Base-by-base conservation (phyloP, 2,113 vertebrate species). In the Hypocryptadius cinnamomeus region DNA sequence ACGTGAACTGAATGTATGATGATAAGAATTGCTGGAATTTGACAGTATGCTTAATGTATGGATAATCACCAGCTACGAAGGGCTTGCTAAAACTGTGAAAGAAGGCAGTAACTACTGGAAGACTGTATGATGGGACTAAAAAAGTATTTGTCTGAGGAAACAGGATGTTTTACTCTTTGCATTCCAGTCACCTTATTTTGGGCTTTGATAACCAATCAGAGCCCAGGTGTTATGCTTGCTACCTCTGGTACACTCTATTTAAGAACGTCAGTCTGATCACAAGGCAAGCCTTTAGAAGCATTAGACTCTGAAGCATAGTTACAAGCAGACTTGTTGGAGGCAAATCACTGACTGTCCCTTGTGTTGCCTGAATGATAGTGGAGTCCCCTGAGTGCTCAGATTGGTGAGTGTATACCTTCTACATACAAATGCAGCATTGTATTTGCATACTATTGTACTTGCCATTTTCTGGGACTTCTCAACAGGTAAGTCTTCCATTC, bases 1-100 rank as follows among this genome's bases (percentile, higher is more conserved):
- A 1, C 0, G 0, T 71, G 44, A 89, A 28, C 61, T 51, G 42
- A 47, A 78, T 37, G 13, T 14, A 10, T 2, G 2, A 59, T 48
- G 25, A 66, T 44, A 89, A 71, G 35, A 51, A 51, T 56, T 82
- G 23, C 54, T 57, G 28, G 9, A 8, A 61, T 80, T 57, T 74
- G 42, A 54, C 48, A 44, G 3, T 37, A 14, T 74, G 22, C 5
- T 84, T 78, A 64, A 72, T 11, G 9, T 44, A 37, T 71, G 19
- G n/a, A 68, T 48, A 60, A 79, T 1, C 71, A 18, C 7, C 12
- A 45, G 23, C 60, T 79, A 85, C 61, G 31, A 86, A 77, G 9
- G 28, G 13, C 54, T 57, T 45, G 40, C 44, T 76, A 82, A 79
- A 93, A 85, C 31, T 21, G 8, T 57, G 28, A 69, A 87, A 85